phyloP scores from a whole-genome alignment of 2,888 invertebrate species.

The Trissoscelio sp. region DNA sequence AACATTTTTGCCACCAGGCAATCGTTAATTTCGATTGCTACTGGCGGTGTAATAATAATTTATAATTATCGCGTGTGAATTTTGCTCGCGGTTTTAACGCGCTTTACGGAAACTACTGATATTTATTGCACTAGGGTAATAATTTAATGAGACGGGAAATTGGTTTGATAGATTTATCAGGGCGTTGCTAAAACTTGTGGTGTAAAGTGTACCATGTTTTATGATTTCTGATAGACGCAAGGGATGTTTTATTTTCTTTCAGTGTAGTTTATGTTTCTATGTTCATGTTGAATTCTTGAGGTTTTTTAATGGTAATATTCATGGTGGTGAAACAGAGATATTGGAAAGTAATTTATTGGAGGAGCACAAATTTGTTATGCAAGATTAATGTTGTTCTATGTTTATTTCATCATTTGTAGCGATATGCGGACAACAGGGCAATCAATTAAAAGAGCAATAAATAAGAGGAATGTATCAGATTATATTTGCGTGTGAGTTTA shows the following conservation, averaged over 20 bases:
- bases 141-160: conserved; percentile 8
- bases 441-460: conserved; percentile 23
- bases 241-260: too few species aligned
- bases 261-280: too few species aligned
- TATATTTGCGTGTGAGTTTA: not conserved
- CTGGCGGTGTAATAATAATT: conserved; percentile 10
- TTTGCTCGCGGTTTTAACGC: not conserved
- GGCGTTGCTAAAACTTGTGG: not conserved
- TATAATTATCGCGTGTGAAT: conserved; percentile 9
- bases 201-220: too few species aligned
- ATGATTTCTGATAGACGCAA: too few species aligned
- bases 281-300: too few species aligned
- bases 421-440: not conserved
- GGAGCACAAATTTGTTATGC: conserved; percentile 21
- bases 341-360: conserved; percentile 33
- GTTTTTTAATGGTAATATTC: too few species aligned
- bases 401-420: conserved; percentile 34
- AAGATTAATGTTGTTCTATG: conserved; percentile 25
- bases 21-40: conserved; percentile 9
- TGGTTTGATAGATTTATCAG: not conserved
- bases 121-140: conserved; percentile 3
- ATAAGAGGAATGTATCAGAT: not conserved
- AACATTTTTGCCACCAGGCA: not conserved
- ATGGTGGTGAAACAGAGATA: not conserved
- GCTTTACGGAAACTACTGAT: not conserved